Evolutionary conservation across 2,113 vertebrate genomes (phyloP), one percentile per base, ranked within the genome.

Genomic region (human): DNA sequence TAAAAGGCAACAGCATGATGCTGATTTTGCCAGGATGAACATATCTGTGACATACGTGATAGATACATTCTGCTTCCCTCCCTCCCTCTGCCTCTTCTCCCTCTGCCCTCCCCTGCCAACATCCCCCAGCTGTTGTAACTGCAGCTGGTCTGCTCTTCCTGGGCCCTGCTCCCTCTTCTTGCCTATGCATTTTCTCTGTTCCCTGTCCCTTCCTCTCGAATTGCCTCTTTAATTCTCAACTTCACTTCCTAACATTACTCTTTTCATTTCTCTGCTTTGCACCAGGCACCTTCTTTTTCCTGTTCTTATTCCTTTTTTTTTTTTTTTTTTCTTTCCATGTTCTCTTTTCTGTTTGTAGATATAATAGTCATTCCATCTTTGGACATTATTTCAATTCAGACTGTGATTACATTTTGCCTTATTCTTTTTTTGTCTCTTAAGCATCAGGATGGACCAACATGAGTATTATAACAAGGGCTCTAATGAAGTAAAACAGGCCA

Each of bases 341-440:
- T 68, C 59, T 78, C 30, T 59, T 78, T 87, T 48, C 14, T 79
- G 70, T 92, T 70, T 52, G 32, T 48, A 35, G 20, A 35, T 78
- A 32, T 1, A 2, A 30, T 1, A 16, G 14, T 30, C 85, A 64
- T 66, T 43, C 40, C 23, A 38, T 27, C 73, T 76, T 72, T 59
- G 38, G 82, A 89, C 59, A 50, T 96, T n/a, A 57, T 70, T 93
- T 92, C 45, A 68, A 0, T 76, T 78, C 40, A 82, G 87, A n/a
- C 79, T 64, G 25, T 72, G 48, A 83, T 55, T n/a, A 45, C 32
- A 52, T 83, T 75, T 59, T 75, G 89, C 75, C 61, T 10, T 8
- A 17, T 45, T 79, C 18, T 61, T 43, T 45, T 32, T 25, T 38
- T 96, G 61, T 57, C 50, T 80, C 84, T 3, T 70, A 59, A 87